Conservation (phyloP, 2,113 vertebrate genomes). For the Dasypus novemcinctus region DNA sequence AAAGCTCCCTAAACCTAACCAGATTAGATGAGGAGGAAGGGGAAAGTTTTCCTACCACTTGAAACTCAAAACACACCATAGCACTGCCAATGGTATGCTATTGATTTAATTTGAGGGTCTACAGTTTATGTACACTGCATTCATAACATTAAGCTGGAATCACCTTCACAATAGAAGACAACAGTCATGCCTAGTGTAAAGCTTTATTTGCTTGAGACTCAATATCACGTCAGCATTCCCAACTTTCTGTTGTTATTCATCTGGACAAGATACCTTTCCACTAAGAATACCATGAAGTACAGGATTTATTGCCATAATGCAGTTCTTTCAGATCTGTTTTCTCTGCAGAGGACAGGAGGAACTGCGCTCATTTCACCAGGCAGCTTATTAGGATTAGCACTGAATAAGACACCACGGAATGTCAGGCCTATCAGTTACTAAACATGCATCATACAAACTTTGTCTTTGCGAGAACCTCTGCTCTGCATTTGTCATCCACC, state of each 20-base stretch:
- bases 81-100: no score
- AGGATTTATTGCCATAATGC: conserved; percentile 86
- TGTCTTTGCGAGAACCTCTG: conserved; percentile 89
- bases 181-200: not conserved
- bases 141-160: conserved; percentile 60
- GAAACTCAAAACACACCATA: conserved; percentile 16
- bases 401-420: conserved; percentile 88
- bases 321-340: conserved; percentile 84
- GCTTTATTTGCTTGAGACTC: conserved; percentile 66
- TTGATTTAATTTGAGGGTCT: not conserved
- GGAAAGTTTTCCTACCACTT: not conserved
- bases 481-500: conserved; percentile 91
- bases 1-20: not conserved
- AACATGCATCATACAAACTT: conserved; percentile 89
- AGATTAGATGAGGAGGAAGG: not conserved
- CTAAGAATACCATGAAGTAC: conserved; percentile 79
- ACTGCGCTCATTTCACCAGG: conserved; percentile 85
- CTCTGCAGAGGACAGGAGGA: conserved; percentile 83
- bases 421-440: conserved; percentile 88
- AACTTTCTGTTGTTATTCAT: conserved; percentile 74
- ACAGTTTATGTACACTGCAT: not conserved
- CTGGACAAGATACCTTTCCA: conserved; percentile 81
- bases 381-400: conserved; percentile 89
- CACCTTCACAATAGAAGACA: conserved; percentile 56
- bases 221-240: conserved; percentile 52